Evolutionary conservation across 2,113 vertebrate genomes (phyloP).

Genomic region (Heterotis niloticus): DNA sequence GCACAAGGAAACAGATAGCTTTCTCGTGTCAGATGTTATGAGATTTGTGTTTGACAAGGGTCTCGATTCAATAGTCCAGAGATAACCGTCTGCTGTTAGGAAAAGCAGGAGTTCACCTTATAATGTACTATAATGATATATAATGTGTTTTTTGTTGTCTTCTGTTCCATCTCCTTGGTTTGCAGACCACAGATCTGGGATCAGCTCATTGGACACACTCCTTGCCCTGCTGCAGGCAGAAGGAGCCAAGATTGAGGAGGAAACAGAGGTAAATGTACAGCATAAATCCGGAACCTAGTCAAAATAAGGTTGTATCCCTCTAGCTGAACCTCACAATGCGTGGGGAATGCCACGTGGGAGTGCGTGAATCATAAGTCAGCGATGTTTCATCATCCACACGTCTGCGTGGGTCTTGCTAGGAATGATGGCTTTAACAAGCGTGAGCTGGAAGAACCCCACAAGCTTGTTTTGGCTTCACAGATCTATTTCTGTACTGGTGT

Average conservation of each 20-base stretch:
- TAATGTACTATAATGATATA: background rate
- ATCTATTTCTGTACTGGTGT: no score
- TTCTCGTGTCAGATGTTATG: background rate
- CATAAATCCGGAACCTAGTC: background rate
- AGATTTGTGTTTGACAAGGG: background rate
- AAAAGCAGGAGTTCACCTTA: no score
- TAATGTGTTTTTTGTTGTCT: constrained; percentile 6
- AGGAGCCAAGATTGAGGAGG: constrained; percentile 95
- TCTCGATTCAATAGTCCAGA: no score
- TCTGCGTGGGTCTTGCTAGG: background rate
- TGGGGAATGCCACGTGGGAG: background rate
- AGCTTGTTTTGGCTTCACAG: no score
- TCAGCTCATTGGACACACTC: constrained; percentile 82
- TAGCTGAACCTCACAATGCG: background rate
- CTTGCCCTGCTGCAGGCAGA: constrained; percentile 89
- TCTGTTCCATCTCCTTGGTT: constrained; percentile 20
- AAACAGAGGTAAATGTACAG: constrained; percentile 80
- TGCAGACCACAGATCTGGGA: constrained; percentile 81
- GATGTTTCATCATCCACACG: background rate
- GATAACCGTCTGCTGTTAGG: background rate
- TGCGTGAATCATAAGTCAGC: background rate
- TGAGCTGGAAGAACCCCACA: no score
- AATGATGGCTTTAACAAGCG: background rate
- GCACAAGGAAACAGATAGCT: background rate
- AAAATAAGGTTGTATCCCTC: background rate